Base-by-base conservation (phyloP, 2,797 vertebrate species). In the Anisognathus igniventris region DNA sequence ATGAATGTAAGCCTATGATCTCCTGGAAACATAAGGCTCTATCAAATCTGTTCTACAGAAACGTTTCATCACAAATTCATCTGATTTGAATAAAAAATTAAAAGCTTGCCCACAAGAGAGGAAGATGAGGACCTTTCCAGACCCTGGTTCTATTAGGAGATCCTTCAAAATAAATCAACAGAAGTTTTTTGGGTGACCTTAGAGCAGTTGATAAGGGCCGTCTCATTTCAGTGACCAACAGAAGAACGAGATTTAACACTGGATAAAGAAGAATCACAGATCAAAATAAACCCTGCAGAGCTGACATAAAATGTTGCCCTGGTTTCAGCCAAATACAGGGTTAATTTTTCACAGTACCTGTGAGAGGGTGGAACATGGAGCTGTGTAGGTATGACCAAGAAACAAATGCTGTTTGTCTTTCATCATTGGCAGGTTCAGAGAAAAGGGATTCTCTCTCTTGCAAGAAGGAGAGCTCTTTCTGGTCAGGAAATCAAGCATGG, bases 391-490 rank as follows among this genome's bases (percentile, higher is more conserved):
- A 4, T 7, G 24, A 17, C 8, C 22, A 61, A 53, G 47, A 67
- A 27, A 21, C 12, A 61, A 67, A 66, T 5, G 8, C 9, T 35
- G 3, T 47, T 48, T 33, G 10, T 74, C 12, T 40, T 24, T 14
- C 1, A 1, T 27, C 33, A 27, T 6, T 27, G 30, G 6, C 9
- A 67, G 15, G 16, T 3, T 4, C 5, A 14, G 7, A 8, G 35
- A 35, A 56, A 48, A 60, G 7, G 7, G 24, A 30, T 12, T 33
- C 14, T 33, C 10, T 21, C 20, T 57, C 13, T 39, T 53, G 14
- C 11, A 16, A 67, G 40, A 22, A 47, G 24, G 23, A 47, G 66
- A 20, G 37, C 18, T 48, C 53, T 23, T 37, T 66, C 37, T 58
- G 47, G 19, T 44, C 71, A 67, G 45, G 19, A 75, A 44, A 67